Evolutionary conservation across 1,140 invertebrate genomes (phyloP), one percentile per base, ranked within the genome.

Genomic region (Pogonognathellus flavescens): DNA sequence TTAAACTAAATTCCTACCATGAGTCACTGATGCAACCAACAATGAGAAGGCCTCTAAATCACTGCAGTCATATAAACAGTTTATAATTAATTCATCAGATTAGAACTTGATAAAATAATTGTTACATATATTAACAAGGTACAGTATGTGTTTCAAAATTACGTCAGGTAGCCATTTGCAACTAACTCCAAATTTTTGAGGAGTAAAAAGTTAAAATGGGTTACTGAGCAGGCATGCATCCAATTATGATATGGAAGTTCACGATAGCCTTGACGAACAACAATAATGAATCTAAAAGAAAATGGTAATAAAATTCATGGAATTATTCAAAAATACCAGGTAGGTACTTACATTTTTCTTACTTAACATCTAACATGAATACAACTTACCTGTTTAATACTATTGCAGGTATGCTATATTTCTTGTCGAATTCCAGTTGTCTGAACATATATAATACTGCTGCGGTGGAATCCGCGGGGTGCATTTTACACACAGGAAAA

Each of bases 191-290:
- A 7, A 76, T 49, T 95, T 88, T 93, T 93, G 55, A 96, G 91
- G 8, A 94, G 90, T 0, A 96, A 91, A 91, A 94, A 97, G 11
- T 93, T 94, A 91, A 96, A 97, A 90, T 97, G 96, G 4, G 93
- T 92, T 11, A 95, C 95, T 76, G 94, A 93, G 91, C 96, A 97
- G 4, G 95, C 95, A 90, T 97, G 96, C 87, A 93, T 92, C 96
- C 95, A 97, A 91, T 96, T 97, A 90, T 97, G 96, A 91, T 96
- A 97, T 0, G 96, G 95, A 16, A 92, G 92, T 88, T 95, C 94
- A 50, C 95, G 91, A 89, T 97, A 97, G 0, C 95, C 95, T 90
- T 94, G 80, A 13, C 41, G 70, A 18, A 14, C 70, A 76, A 31
- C 49, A 16, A 76, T 10, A 9, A 76, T 76, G 49, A 76, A 76